Base-by-base conservation (phyloP, 1,140 invertebrate genomes). In the Contarinia nasturtii region DNA sequence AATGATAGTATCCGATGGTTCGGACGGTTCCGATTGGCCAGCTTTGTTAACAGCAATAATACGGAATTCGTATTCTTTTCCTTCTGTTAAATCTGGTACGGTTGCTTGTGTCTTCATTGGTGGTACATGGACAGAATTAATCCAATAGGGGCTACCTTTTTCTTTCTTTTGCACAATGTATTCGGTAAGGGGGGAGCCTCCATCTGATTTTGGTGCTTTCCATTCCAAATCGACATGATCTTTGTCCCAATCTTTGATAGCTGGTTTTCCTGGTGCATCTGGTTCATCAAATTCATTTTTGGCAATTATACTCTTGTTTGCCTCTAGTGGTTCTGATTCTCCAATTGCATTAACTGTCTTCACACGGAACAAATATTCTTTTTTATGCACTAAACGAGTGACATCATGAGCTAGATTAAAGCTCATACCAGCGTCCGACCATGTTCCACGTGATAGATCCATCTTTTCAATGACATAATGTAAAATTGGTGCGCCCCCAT, bases 391-490 rank as follows among this genome's bases (percentile, higher is more conserved):
- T 8, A 99, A 69, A 55, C 86, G 74, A 8, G 73, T 79, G 0
- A 95, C 82, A 58, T 92, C 80, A 55, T 86, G 82, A 20, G 78
- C 82, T 3, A 89, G 74, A 51, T 77, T 75, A 49, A 77, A 84
- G 50, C 82, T 80, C 79, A 86, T 87, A 34, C 86, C 86, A 54
- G 86, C 89, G 63, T 93, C 88, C 15, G 86, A 81, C 95, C 94
- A 98, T 2, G 88, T 91, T 46, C 91, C 92, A 51, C 91, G 74
- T 1, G 86, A 81, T 1, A 91, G 72, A 57, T 97, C 94, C 87
- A 95, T 95, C 67, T 97, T 98, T 62, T 98, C 93, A 48, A 98
- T 77, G 27, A 96, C 71, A 57, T 98, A 98, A 61, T 95, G 90
- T n/a, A 90, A 67, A 57, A 95, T 93, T 12, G 90, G 88, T 46